Base-by-base conservation (phyloP, 2,113 vertebrate genomes). In the Arizona elegans region DNA sequence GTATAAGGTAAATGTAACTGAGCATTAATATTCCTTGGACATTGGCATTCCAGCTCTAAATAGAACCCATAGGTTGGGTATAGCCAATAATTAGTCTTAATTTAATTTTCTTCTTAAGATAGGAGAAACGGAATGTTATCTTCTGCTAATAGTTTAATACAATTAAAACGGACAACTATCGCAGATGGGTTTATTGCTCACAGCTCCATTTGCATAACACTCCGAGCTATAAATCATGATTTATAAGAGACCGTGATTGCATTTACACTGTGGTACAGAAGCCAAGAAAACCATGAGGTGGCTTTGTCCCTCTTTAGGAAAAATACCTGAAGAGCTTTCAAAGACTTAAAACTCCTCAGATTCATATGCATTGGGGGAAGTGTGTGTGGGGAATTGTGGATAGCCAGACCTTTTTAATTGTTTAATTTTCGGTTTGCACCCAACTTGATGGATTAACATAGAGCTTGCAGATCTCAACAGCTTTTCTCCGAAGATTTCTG, bases 401-500 rank as follows among this genome's bases (percentile, higher is more conserved):
- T 5, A 24, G 55, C 47, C 7, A 70, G 24, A 0, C 0, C 5
- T 0, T 86, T 53, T 59, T 13, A 19, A 13, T 81, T 23, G 33
- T 70, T 75, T 12, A 10, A 38, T 21, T 75, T 47, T 47, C 17
- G 1, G 56, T 29, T 65, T 38, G n/a, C 58, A 38, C 56, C 9
- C n/a, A 24, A 43, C 50, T 89, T 91, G 90, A 53, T 59, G 47
- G 43, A 24, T 53, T 59, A 53, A 59, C 85, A 29, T 19, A 59
- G 29, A 29, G 65, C 70, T 47, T 50, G 62, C 85, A 43, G 65
- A 91, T 62, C 87, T 85, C 87, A 38, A 47, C 5, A 23, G 55
- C 47, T 86, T 93, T 88, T 21, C 93, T 91, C 89, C 86, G 65
- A 91, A 91, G 90, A 86, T 95, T 93, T 94, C 95, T 96, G 54